Conservation (phyloP, 2,113 vertebrate species). For the Rhombomys opimus region DNA sequence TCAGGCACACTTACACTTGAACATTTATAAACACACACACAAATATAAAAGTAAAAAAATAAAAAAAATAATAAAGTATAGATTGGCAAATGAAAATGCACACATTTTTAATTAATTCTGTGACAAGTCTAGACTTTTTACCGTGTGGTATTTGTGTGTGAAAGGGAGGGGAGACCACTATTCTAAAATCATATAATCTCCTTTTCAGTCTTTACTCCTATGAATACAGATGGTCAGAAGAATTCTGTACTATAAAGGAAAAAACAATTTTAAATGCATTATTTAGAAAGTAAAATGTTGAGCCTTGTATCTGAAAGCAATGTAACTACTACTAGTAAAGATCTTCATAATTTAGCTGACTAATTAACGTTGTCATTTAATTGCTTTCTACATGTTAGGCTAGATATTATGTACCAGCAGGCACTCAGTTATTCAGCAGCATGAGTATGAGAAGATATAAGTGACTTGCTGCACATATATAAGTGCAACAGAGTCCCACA, state of each 20-base stretch:
- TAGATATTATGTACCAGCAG: not conserved
- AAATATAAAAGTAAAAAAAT: not conserved
- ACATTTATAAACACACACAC: not conserved
- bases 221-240: not conserved
- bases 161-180: not conserved
- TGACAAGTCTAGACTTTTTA: not conserved
- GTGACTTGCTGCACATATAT: not conserved
- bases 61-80: not conserved
- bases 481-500: not conserved
- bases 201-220: not conserved
- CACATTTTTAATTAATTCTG: not conserved
- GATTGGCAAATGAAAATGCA: not conserved
- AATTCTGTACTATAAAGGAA: not conserved
- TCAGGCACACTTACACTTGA: too few relatives aligned
- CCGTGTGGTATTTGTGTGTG: not conserved
- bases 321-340: not conserved
- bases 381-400: not conserved
- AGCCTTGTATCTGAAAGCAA: not conserved
- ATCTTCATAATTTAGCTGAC: not conserved
- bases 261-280: not conserved
- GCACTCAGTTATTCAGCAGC: not conserved
- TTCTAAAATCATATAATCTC: not conserved
- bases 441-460: not conserved
- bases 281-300: not conserved
- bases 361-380: not conserved